These are phyloP conservation scores for Aphidius colemani DNA, from an alignment of 2,888 invertebrate species.

Conservation along the genomic window DNA sequence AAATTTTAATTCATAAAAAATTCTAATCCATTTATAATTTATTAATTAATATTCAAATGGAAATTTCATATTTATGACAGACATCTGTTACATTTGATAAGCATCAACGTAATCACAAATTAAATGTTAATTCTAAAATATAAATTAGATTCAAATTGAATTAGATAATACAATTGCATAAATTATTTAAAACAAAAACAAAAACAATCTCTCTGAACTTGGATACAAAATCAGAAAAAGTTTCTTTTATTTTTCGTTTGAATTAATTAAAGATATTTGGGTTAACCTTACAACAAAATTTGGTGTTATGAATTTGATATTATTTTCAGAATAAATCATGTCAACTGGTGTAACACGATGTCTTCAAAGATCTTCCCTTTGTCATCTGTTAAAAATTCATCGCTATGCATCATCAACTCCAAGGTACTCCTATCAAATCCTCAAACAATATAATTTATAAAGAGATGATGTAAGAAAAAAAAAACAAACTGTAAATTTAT, in stretches of 20 bases:
- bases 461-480: neutral
- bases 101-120: no score
- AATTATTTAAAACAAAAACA: no score
- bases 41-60: no score
- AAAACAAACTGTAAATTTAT: conserved; percentile 11
- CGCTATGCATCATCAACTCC: neutral
- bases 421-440: neutral
- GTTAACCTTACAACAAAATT: neutral
- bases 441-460: neutral
- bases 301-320: neutral
- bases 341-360: neutral
- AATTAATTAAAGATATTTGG: neutral
- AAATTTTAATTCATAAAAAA: no score
- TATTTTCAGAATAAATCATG: neutral
- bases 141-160: no score
- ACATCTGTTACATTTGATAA: no score
- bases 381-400: neutral
- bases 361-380: neutral
- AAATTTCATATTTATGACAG: no score
- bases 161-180: no score
- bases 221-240: no score
- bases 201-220: no score
- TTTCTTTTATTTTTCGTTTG: neutral
- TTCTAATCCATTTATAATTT: no score
- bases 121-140: no score